Percentiles rank a stretch among this genome's conserved stretches.
Conservation (phyloP, 2,888 invertebrate genomes). For the Machimus rusticus region DNA sequence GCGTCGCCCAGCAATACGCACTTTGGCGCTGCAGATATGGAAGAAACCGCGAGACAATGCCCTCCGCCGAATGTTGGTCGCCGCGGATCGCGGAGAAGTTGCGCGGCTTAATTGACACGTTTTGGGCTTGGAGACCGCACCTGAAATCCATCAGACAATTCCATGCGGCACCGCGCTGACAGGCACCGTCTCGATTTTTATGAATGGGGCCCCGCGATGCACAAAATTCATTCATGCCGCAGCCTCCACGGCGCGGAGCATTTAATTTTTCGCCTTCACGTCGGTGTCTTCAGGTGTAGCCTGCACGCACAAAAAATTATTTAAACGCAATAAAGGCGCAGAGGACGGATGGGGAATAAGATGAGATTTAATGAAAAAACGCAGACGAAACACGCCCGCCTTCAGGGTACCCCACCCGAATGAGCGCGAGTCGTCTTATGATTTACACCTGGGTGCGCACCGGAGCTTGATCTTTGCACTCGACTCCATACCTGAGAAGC, state of each 20-base stretch:
- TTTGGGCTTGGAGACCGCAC: constrained; percentile 20
- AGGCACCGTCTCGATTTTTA: constrained; percentile 34
- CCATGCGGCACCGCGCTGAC: constrained; percentile 5
- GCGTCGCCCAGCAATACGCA: constrained; percentile 22
- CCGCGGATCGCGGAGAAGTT: background rate
- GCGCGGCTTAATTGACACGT: constrained; percentile 38
- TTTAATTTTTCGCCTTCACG: background rate
- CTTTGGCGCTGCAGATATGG: constrained; percentile 35
- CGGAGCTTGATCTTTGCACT: constrained; percentile 24
- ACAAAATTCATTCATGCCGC: constrained; percentile 37
- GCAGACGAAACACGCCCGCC: constrained; percentile 46
- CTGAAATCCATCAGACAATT: constrained; percentile 30
- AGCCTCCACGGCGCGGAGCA: constrained; percentile 9
- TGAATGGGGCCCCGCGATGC: background rate
- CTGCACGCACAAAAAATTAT: constrained; percentile 35
- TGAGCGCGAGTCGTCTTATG: constrained; percentile 48
- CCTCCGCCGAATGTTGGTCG: background rate
- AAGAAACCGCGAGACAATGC: background rate
- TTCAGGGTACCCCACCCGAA: constrained; percentile 43
- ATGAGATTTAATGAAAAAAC: constrained; percentile 43
- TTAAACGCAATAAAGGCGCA: constrained; percentile 1
- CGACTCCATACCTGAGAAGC: constrained; percentile 12
- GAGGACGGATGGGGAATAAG: constrained; percentile 21
- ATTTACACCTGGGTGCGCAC: constrained; percentile 61
- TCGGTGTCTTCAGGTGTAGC: constrained; percentile 23